phyloP scores from a whole-genome alignment of 2,797 vertebrate species.

The Lepus townsendii region DNA sequence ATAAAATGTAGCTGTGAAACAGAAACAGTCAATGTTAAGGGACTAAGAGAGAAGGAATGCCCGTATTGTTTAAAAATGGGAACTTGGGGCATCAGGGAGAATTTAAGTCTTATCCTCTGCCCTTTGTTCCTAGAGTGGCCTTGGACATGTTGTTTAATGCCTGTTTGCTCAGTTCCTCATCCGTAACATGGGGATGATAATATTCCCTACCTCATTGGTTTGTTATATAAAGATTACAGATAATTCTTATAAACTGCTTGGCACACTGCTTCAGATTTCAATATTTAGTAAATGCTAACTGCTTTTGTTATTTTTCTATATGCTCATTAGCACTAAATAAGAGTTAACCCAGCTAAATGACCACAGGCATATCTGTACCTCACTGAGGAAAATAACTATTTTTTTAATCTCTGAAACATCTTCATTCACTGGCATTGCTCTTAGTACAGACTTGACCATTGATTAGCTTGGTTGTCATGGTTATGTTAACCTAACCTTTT shows the following conservation, averaged over 20 bases:
- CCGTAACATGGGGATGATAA: background rate
- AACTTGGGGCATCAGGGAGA: background rate
- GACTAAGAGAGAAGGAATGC: background rate
- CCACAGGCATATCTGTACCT: background rate
- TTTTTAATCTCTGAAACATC: constrained; percentile 32
- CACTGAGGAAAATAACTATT: constrained; percentile 19
- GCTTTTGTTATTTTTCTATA: background rate
- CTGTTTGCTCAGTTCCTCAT: background rate
- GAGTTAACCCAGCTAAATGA: background rate
- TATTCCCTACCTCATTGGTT: background rate
- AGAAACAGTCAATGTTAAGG: background rate
- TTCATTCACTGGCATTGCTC: constrained; percentile 46
- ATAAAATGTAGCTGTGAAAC: background rate
- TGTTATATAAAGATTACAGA: background rate
- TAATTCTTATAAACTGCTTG: background rate
- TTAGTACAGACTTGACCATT: constrained; percentile 55
- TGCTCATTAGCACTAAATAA: background rate
- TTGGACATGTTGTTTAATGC: background rate
- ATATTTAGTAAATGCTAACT: constrained; percentile 18
- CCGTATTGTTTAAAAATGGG: background rate
- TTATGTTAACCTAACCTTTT: constrained; percentile 60
- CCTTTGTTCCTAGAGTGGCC: background rate
- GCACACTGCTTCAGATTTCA: background rate
- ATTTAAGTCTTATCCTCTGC: background rate
- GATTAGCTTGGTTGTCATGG: constrained; percentile 73